These are phyloP conservation scores for Euwallacea fornicatus DNA, from an alignment of 1,140 invertebrate species.

Conservation along the genomic window DNA sequence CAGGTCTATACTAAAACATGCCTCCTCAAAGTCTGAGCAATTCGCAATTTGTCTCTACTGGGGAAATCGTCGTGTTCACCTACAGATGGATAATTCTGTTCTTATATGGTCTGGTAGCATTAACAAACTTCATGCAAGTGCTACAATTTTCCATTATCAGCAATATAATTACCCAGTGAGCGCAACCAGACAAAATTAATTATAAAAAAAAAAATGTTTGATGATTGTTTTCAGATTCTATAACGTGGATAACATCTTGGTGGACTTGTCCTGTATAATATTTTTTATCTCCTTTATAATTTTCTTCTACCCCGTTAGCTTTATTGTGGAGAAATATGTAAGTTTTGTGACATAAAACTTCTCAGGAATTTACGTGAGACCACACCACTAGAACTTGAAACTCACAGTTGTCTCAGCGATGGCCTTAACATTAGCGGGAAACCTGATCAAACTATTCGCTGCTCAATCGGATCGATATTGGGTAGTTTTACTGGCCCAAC, in stretches of 20 bases:
- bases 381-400: conserved; percentile 51
- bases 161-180: conserved; percentile 43
- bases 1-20: too few species aligned
- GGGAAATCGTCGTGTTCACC: conserved; percentile 26
- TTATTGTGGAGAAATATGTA: conserved; percentile 47
- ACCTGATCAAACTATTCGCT: conserved; percentile 65
- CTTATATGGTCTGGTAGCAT: conserved; percentile 40
- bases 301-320: conserved; percentile 44
- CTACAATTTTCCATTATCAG: conserved; percentile 46
- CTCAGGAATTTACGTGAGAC: not conserved
- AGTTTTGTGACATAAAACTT: conserved; percentile 24
- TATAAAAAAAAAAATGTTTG: not conserved
- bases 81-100: conserved; percentile 45
- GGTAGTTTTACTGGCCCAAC: conserved; percentile 69
- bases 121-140: conserved; percentile 43
- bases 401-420: conserved; percentile 51
- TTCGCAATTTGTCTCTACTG: too few species aligned
- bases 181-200: not conserved
- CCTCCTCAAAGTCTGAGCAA: too few species aligned
- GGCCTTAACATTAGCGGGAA: conserved; percentile 63
- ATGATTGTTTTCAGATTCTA: conserved; percentile 43
- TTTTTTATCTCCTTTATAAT: conserved; percentile 45
- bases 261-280: conserved; percentile 41
- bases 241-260: conserved; percentile 35
- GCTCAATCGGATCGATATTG: conserved; percentile 62